phyloP scores from a whole-genome alignment of 2,113 vertebrate species.

The Platysternon megacephalum region DNA sequence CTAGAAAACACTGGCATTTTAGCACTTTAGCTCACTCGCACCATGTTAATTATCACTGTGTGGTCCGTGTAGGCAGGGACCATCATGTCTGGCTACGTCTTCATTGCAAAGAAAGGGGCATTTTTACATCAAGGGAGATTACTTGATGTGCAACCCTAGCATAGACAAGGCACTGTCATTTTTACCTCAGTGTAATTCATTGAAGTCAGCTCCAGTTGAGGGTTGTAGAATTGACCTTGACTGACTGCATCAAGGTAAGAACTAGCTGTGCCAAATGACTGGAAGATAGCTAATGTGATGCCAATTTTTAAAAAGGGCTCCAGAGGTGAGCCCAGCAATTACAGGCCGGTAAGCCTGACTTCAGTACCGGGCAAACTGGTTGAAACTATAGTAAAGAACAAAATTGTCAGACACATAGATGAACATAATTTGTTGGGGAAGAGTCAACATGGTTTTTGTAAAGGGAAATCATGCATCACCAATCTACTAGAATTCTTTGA shows the following conservation, averaged over 20 bases:
- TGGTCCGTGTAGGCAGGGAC: neutral
- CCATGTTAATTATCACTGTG: neutral
- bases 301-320: too few species aligned
- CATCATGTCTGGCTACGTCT: neutral
- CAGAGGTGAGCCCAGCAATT: too few species aligned
- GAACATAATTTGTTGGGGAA: too few species aligned
- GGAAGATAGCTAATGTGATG: too few species aligned
- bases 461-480: too few species aligned
- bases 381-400: too few species aligned
- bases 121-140: neutral
- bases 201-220: neutral
- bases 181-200: neutral
- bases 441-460: too few species aligned
- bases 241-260: neutral
- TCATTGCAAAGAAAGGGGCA: neutral
- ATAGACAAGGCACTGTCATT: neutral
- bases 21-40: neutral
- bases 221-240: neutral
- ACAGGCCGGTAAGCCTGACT: too few species aligned
- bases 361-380: too few species aligned
- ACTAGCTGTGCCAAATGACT: neutral
- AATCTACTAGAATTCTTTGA: too few species aligned
- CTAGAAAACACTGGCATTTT: neutral
- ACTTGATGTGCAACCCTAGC: neutral
- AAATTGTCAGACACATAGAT: too few species aligned